Evolutionary conservation across 2,888 invertebrate genomes (phyloP), one percentile per base, ranked within the genome.

Genomic region (Andrena praecox): DNA sequence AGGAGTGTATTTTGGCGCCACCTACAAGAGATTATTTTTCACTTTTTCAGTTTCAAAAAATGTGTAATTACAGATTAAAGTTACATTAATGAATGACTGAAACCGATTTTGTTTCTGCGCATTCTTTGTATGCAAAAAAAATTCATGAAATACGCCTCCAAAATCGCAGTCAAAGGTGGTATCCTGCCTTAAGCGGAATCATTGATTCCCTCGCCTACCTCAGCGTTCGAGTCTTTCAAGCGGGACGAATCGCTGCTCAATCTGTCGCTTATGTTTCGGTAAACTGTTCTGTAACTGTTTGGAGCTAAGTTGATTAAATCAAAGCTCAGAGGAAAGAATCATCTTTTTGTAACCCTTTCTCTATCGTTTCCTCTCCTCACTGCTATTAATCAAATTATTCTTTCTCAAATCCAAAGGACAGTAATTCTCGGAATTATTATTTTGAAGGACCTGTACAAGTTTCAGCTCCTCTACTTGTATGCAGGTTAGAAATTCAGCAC

Each of bases 201-300:
- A 86, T 86, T 74, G 82, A 77, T 89, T 86, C 79, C 80, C 64
- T 68, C 82, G 76, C 80, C 87, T 75, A 76, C 79, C 76, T 78
- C 68, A 76, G 66, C 35, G 29, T 35, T 35, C 79, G 68, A 50
- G 48, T 59, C 54, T 52, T 60, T 67, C 70, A 56, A 24, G 59
- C 42, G 72, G 75, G 68, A 63, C 81, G 68, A 72, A 62, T 48
- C 63, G 70, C 64, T 24, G 59, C 52, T 66, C 54, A 50, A 62
- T 82, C 64, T 64, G 60, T 69, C n/a, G n/a, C 35, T 33, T 59
- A 27, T 7, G 8, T 27, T 63, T 52, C 54, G 16, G 42, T 52
- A 50, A 12, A 66, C 33, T 42, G 10, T 20, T 24, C 20, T 62
- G 31, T 20, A 2, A 2, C 35, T 31, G 50, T 50, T 66, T 52